Evolutionary conservation across 2,888 invertebrate species (phyloP).

Genomic region (Chrysina gloriosa): DNA sequence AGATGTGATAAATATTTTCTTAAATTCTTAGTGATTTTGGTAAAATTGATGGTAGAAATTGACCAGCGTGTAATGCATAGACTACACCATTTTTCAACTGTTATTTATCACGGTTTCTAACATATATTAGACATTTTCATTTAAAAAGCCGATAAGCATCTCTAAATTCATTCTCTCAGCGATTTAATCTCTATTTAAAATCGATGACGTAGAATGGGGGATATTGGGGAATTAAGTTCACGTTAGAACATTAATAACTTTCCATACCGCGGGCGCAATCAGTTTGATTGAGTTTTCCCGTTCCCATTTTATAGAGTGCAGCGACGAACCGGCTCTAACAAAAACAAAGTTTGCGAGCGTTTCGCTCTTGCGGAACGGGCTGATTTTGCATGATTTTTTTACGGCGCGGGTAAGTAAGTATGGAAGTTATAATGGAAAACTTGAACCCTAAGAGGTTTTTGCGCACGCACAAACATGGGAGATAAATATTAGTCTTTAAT

Average conservation of each 20-base stretch:
- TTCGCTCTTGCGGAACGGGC: background rate
- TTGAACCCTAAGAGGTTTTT: slow-evolving; percentile 4
- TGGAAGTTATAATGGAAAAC: slow-evolving; percentile 1
- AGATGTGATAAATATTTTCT: no score
- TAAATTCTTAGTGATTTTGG: no score
- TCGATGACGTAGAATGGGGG: background rate
- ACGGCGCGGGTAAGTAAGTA: background rate
- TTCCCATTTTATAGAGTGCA: background rate
- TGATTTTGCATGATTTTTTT: slow-evolving; percentile 18
- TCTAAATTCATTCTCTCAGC: no score
- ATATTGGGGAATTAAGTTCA: slow-evolving; percentile 4
- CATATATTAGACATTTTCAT: no score
- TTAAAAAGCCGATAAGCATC: no score
- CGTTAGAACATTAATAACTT: background rate
- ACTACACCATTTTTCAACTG: no score
- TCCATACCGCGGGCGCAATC: slow-evolving; percentile 12
- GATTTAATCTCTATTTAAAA: no score
- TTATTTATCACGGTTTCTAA: no score
- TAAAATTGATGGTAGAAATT: no score
- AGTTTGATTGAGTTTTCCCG: slow-evolving; percentile 2
- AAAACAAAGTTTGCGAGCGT: slow-evolving; percentile 18
- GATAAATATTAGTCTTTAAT: slow-evolving; percentile 32
- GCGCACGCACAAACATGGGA: slow-evolving; percentile 8
- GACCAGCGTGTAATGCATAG: no score
- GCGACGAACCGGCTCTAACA: background rate